Evolutionary conservation across 2,113 vertebrate species (phyloP).

Genomic region (Melanotaenia duboulayi): DNA sequence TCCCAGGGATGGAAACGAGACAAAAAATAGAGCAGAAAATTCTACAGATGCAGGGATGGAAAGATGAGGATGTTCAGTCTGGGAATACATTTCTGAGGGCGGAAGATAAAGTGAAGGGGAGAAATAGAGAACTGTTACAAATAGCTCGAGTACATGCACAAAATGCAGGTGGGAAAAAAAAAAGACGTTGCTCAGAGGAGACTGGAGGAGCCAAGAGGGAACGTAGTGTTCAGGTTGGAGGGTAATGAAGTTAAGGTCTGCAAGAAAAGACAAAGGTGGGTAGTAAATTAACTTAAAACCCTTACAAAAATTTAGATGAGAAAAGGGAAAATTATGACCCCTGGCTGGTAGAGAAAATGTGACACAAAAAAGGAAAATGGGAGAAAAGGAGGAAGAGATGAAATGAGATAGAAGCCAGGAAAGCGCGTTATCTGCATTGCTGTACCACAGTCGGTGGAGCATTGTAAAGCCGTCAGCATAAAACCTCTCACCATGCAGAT

Average conservation of each 20-base stretch:
- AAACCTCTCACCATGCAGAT: conserved; percentile 61
- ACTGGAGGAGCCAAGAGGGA: background rate
- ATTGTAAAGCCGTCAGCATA: conserved; percentile 57
- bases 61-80: conserved; percentile 9
- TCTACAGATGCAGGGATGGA: conserved; percentile 3
- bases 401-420: conserved; percentile 16
- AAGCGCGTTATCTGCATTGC: conserved; percentile 63
- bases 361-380: background rate
- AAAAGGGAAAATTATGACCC: background rate
- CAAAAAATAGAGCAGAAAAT: conserved; percentile 49
- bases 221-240: background rate
- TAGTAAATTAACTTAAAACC: background rate
- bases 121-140: conserved; percentile 1
- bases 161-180: conserved; percentile 7
- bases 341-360: background rate
- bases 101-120: conserved; percentile 4
- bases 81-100: conserved; percentile 5
- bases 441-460: conserved; percentile 40
- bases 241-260: background rate
- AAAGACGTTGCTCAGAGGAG: background rate
- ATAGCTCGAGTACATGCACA: background rate
- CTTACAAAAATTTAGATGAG: background rate
- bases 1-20: conserved; percentile 5
- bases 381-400: background rate
- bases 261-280: background rate